Conservation (phyloP, 2,888 invertebrate genomes). For the Dusona sp. region DNA sequence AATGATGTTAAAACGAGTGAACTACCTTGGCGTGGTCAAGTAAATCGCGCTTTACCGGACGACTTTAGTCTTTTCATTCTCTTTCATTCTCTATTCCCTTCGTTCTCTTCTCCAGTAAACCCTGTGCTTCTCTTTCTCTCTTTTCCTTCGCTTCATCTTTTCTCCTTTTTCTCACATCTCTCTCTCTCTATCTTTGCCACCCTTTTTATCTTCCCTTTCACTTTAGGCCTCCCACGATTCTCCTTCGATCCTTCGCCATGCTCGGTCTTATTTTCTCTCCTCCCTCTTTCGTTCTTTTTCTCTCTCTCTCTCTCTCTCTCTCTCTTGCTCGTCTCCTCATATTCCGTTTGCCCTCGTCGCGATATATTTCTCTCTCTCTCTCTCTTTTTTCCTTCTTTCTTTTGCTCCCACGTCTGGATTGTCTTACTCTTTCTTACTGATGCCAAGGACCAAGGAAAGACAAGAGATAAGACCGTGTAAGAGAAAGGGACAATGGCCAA, state of each 20-base stretch:
- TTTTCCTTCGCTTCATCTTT: not conserved
- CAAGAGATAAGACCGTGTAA: not conserved
- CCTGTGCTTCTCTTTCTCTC: not conserved
- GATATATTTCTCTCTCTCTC: not conserved
- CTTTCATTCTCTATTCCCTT: not conserved
- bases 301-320: not conserved
- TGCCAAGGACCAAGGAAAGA: not conserved
- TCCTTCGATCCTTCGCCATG: not conserved
- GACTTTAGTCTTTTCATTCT: not conserved
- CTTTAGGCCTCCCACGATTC: constrained; percentile 20
- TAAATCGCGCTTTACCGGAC: constrained; percentile 31
- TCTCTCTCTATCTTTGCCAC: constrained; percentile 6
- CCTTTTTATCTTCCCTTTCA: not conserved
- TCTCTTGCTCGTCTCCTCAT: not conserved
- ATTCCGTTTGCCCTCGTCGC: not conserved
- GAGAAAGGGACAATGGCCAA: constrained; percentile 7
- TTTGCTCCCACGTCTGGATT: not conserved
- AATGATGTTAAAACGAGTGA: not conserved
- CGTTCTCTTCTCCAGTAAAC: not conserved
- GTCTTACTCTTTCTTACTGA: constrained; percentile 4
- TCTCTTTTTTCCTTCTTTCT: not conserved
- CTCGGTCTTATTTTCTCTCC: not conserved
- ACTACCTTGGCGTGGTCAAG: constrained; percentile 4
- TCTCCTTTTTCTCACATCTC: not conserved
- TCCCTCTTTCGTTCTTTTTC: not conserved